Evolutionary conservation across 2,797 vertebrate species (phyloP), one percentile per base, ranked within the genome.

Genomic region (Leptoclinus maculatus): DNA sequence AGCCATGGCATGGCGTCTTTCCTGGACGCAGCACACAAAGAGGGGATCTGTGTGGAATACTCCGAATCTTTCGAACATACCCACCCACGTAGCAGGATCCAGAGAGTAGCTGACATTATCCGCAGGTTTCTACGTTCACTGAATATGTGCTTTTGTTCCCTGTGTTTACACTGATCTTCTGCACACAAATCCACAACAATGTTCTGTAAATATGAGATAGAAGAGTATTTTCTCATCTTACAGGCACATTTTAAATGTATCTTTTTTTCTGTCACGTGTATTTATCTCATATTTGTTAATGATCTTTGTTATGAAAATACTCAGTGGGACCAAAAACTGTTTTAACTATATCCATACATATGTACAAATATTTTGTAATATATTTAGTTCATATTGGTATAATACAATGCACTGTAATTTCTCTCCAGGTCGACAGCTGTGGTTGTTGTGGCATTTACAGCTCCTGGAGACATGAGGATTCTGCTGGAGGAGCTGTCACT

Each of bases 1-100:
- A 95, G 94, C 81, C 92, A 91, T 38, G 94, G 93, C 9, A 93
- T 95, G 91, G 87, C 85, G 0, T 83, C 90, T 11, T 95, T 95
- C 56, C 79, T 93, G 5, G 54, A 65, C 0, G 86, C 91, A 45
- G 94, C 93, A 1, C 79, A 41, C 29, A 83, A 77, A 77, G 88
- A 89, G 19, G 91, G 91, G 13, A 90, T 94, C 41, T 95, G 94
- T 79, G 80, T 94, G 32, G 94, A 95, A 67, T 95, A 89, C 63
- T 92, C 91, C 0, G 92, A 89, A 27, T 76, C 90, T 16, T 90
- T 94, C 25, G n/a, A n/a, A n/a, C 85, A 84, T 56, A 78, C 87
- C 2, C 59, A 94, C 34, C 72, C 92, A 0, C 85, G 1, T 0
- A 92, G 83, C 73, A 91, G 76, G 59, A 75, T 95, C 41, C 76